Conservation (phyloP, 1,140 invertebrate species). For the Drosophila ohnishii region DNA sequence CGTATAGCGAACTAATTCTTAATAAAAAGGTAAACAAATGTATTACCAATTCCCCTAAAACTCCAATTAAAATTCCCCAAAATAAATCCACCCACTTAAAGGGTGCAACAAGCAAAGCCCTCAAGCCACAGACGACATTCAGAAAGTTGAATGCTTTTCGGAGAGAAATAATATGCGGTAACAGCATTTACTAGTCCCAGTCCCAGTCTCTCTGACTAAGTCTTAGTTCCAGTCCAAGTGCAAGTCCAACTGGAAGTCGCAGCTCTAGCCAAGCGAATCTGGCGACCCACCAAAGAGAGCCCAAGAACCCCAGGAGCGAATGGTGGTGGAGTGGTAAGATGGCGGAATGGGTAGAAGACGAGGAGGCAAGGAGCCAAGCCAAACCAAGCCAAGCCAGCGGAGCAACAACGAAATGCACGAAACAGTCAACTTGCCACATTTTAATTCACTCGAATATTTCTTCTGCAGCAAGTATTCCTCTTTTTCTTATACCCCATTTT, state of each 20-base stretch:
- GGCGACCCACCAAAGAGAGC: conserved; percentile 29
- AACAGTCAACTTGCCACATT: conserved; percentile 79
- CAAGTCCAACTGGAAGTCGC: conserved; percentile 20
- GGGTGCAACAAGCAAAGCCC: conserved; percentile 1
- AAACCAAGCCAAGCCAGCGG: conserved; percentile 18
- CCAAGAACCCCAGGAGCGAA: not conserved
- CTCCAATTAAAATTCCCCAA: not conserved
- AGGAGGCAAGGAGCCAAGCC: conserved; percentile 16
- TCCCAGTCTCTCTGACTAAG: conserved; percentile 12
- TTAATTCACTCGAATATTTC: conserved; percentile 79
- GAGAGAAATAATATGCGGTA: conserved; percentile 75
- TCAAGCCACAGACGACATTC: conserved; percentile 57
- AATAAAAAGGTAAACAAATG: not conserved
- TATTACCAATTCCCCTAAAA: not conserved
- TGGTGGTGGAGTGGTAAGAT: not conserved
- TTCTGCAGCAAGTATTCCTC: conserved; percentile 36
- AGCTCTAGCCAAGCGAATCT: conserved; percentile 43
- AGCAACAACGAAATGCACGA: conserved; percentile 61
- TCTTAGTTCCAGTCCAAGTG: conserved; percentile 16
- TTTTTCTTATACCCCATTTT: conserved; percentile 5
- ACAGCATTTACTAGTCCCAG: conserved; percentile 61
- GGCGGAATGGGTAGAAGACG: conserved; percentile 2
- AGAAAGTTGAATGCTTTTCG: conserved; percentile 58
- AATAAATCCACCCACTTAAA: not conserved
- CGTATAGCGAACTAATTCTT: too few species aligned